Base-by-base conservation (phyloP, 2,888 invertebrate species). In the Tridacna gigas region DNA sequence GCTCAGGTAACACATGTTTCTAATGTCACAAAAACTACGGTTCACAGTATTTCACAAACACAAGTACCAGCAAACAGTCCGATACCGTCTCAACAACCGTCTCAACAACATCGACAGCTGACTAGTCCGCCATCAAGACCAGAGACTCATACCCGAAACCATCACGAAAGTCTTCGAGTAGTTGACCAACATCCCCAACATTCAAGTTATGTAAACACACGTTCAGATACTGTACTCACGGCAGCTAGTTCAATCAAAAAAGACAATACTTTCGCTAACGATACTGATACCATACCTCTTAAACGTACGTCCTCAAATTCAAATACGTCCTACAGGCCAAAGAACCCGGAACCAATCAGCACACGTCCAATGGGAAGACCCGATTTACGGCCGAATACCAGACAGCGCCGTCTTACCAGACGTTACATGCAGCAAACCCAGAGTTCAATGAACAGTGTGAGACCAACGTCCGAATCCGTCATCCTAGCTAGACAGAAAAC, bases 401-500 rank as follows among this genome's bases (percentile, higher is more conserved):
- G 86, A 11, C 65, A 73, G 37, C 82, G 88, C 12, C 85, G 88
- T 25, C 76, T 88, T 0, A 85, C 83, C 60, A 74, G 88, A 75
- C 82, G 88, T 7, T 84, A 80, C 65, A 86, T 88, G 86, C 80
- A 82, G 13, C 88, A 79, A 48, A 83, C 87, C 1, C 82, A 79
- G 45, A 71, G 25, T 7, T 74, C 80, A 12, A 82, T 77, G 66
- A 67, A 73, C 60, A 84, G 67, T 56, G 79, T 82, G 20, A 77
- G 88, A 15, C 88, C 88, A 20, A 88, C 88, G 25, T 88, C 88
- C 4, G 88, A 88, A 77, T 88, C 88, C 37, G 86, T 88, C 74
- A 84, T 88, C 51, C 74, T 88, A 22, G 88, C 88, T 26, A 79
- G 88, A n/a, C 88, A 88, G 82, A 88, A 82, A 63, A 88, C 88